Percentiles rank a stretch among this genome's conserved stretches.
phyloP scores from a whole-genome alignment of 2,888 invertebrate species.

The Lysandra bellargus region DNA sequence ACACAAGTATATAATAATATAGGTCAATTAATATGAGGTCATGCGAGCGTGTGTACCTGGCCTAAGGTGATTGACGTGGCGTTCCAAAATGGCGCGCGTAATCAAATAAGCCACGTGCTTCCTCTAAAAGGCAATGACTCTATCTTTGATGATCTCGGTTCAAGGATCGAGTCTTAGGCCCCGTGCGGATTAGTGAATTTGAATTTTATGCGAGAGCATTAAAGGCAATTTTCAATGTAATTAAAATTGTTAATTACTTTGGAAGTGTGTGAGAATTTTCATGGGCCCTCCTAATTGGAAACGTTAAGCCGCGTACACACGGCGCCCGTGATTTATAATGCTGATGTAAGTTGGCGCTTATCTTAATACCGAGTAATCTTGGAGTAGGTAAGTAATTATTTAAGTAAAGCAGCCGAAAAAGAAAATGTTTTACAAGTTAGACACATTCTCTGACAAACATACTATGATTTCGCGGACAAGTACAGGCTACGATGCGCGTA shows the following conservation, averaged over 20 bases:
- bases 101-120: constrained; percentile 41
- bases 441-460: neutral
- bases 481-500: neutral
- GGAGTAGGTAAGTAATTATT: constrained; percentile 6
- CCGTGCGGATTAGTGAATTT: constrained; percentile 38
- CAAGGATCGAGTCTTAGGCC: constrained; percentile 50
- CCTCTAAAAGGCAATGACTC: constrained; percentile 53
- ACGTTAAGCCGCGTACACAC: constrained; percentile 18
- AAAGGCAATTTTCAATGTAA: constrained; percentile 26
- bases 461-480: neutral
- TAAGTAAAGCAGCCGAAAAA: neutral
- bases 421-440: neutral
- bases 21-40: neutral
- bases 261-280: constrained; percentile 41
- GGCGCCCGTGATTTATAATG: constrained; percentile 9
- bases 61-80: constrained; percentile 29
- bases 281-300: constrained; percentile 26
- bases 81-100: constrained; percentile 28
- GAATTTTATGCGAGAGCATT: constrained; percentile 30
- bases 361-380: constrained; percentile 17
- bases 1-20: neutral
- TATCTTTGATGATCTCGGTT: constrained; percentile 50
- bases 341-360: constrained; percentile 6
- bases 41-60: neutral
- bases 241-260: constrained; percentile 33